These are phyloP conservation scores for Metopolophium dirhodum DNA, from an alignment of 1,140 invertebrate species.

Conservation along the genomic window DNA sequence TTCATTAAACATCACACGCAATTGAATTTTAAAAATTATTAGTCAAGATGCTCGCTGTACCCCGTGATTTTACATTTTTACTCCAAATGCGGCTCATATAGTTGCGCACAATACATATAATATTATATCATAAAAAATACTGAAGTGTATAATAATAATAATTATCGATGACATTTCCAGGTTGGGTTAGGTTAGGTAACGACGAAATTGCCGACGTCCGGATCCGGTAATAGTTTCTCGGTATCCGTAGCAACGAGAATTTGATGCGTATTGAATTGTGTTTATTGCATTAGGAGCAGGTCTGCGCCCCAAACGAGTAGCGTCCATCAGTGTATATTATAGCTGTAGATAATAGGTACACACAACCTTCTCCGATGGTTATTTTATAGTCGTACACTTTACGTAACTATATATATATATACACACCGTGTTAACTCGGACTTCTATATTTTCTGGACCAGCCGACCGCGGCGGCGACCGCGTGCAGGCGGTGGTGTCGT, in stretches of 20 bases:
- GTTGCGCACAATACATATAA: neutral
- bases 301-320: neutral
- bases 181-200: neutral
- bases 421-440: neutral
- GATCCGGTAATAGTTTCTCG: neutral
- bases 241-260: neutral
- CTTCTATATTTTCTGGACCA: neutral
- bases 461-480: neutral
- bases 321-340: neutral
- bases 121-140: neutral
- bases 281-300: constrained; percentile 8
- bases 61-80: too few species aligned
- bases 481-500: neutral
- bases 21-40: too few species aligned
- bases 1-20: too few species aligned
- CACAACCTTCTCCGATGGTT: neutral
- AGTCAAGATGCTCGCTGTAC: too few species aligned
- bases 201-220: neutral
- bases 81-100: too few species aligned
- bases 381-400: neutral
- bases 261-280: neutral
- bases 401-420: neutral
- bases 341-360: neutral
- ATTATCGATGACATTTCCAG: neutral
- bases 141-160: neutral